Base-by-base conservation (phyloP, 2,888 invertebrate genomes). In the Dryobotodes eremita region DNA sequence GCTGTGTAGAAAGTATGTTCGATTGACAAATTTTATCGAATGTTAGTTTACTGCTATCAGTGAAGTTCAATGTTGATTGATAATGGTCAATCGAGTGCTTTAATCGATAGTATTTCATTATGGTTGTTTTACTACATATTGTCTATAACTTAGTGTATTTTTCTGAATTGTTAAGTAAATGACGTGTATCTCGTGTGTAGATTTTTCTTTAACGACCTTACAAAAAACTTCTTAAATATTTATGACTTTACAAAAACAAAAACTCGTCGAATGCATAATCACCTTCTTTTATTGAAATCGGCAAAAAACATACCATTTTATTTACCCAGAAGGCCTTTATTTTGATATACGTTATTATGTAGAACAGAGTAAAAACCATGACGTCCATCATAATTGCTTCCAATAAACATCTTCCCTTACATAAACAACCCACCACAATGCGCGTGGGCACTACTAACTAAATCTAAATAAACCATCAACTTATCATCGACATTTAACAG, bases 401-500 rank as follows among this genome's bases (percentile, higher is more conserved):
- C 15, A 59, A 71, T 61, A 75, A 64, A 20, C n/a, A n/a, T 53
- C 15, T 26, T 61, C 65, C 64, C 53, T 61, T 61, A 71, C 62
- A 77, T 78, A 66, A 88, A 87, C 75, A 82, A 72, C 82, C 66
- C 55, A 73, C n/a, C 57, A 70, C 71, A 86, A 79, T 70, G 82
- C 75, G 73, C 81, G 23, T 71, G 77, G 69, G 77, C 87, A 82
- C 82, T 66, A 84, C 77, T 76, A 79, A 84, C 82, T 79, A 87
- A 77, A 91, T 91, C 90, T 89, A 92, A 90, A 89, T 90, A 90
- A 90, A 91, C 92, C 91, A 91, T 92, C 91, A 88, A 88, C 87
- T 88, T 89, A 89, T 84, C 89, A 79, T 84, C 89, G 91, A 91
- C 90, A 89, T 92, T 94, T 93, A 94, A 94, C 94, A 92, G 94